A percentile compares a stretch with the other conserved stretches of the same genome.
phyloP scores from a whole-genome alignment of 2,797 vertebrate genomes.

The Esox masquinongy region DNA sequence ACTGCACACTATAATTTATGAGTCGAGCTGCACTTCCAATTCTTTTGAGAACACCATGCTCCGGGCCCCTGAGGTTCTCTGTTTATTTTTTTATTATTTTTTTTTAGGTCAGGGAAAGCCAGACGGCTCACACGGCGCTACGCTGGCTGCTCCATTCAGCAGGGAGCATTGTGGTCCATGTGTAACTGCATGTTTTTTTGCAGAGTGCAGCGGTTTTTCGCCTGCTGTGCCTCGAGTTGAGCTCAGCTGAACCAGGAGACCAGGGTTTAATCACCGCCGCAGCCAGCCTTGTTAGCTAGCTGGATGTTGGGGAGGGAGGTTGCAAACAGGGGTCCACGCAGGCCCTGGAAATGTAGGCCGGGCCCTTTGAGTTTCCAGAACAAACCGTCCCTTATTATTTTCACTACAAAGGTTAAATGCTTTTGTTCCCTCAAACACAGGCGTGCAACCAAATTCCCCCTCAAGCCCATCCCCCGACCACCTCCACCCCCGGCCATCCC shows the following conservation, averaged over 20 bases:
- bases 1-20: constrained; percentile 70
- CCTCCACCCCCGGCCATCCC: too few species aligned
- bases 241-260: constrained; percentile 34
- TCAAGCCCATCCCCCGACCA: too few species aligned
- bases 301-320: constrained; percentile 29
- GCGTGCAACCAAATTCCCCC: constrained; percentile 58
- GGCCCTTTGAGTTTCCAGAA: constrained; percentile 38
- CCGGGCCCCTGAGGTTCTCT: constrained; percentile 13
- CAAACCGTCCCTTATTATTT: constrained; percentile 58
- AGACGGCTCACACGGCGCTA: constrained; percentile 9
- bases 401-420: constrained; percentile 67
- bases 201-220: constrained; percentile 3
- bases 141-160: constrained; percentile 15
- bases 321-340: constrained; percentile 14
- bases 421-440: constrained; percentile 60
- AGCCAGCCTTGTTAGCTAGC: constrained; percentile 43
- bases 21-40: constrained; percentile 60
- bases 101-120: constrained; percentile 52
- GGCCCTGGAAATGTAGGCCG: neutral
- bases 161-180: constrained; percentile 32
- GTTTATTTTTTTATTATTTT: constrained; percentile 21
- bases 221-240: neutral
- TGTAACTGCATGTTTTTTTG: constrained; percentile 29
- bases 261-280: constrained; percentile 35
- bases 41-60: constrained; percentile 56